These are phyloP conservation scores for Lagorchestes hirsutus DNA, from an alignment of 2,797 vertebrate species.

Conservation along the genomic window DNA sequence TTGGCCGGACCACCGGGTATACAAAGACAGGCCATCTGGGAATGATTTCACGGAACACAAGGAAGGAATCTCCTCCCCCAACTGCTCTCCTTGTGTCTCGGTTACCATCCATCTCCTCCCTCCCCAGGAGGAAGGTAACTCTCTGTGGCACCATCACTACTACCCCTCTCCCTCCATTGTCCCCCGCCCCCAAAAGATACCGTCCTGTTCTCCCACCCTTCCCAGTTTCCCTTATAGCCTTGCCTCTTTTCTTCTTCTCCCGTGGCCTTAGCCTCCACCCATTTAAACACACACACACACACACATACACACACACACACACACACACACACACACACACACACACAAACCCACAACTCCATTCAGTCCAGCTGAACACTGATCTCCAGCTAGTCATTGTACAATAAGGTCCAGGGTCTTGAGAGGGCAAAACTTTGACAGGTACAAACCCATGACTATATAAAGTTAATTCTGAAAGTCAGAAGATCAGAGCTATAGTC, in stretches of 20 bases:
- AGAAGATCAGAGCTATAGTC: not conserved
- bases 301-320: not conserved
- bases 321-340: too few species aligned
- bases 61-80: not conserved
- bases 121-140: not conserved
- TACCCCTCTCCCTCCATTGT: not conserved
- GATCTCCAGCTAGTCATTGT: conserved; percentile 37
- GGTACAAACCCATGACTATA: not conserved
- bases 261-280: not conserved
- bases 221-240: conserved; percentile 23
- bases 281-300: not conserved
- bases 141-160: not conserved
- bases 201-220: conserved; percentile 38
- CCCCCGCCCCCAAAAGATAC: not conserved
- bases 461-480: not conserved
- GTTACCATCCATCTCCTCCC: not conserved
- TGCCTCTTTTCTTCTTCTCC: conserved; percentile 69
- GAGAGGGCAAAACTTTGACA: not conserved
- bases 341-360: not conserved
- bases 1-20: not conserved
- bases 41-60: not conserved
- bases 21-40: not conserved
- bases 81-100: not conserved
- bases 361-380: not conserved
- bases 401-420: not conserved